Base-by-base conservation (phyloP, 2,113 vertebrate genomes). In the Pyrgilauda ruficollis region DNA sequence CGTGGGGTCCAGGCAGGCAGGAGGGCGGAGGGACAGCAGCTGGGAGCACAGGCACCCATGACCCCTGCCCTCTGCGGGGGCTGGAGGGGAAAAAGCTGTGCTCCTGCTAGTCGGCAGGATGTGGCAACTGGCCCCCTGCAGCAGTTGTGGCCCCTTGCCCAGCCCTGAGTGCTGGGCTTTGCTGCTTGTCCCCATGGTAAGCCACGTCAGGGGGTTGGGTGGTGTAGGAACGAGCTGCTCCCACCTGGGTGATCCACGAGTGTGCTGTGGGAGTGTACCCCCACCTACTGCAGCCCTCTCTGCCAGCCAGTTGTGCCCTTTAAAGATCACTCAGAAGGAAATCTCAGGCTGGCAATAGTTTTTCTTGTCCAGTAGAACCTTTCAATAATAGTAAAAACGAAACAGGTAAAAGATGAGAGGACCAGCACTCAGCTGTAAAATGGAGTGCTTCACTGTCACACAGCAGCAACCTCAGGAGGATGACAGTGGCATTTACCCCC, bases 1-100 rank as follows among this genome's bases (percentile, higher is more conserved):
- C 97, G 80, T 88, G 56, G 94, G 97, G 98, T 94, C 93, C 95
- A 94, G 91, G 96, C 70, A 11, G 95, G 95, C 96, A 93, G 96
- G 87, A 89, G 73, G 86, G 96, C 20, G 87, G 91, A 94, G 92
- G 96, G 97, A 95, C 94, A 90, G 97, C 98, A 98, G 97, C 97
- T 97, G 97, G 97, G 95, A 96, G 96, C 83, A 82, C 64, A 87
- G 95, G 88, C 35, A 52, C 97, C 93, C 31, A 8, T 97, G 98
- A 97, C 97, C 97, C 96, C 97, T 66, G 21, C 31, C 74, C 46
- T 18, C 4, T 13, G 63, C 8, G 23, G 93, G 96, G 97, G 91
- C 96, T 90, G 76, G 4, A 14, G 56, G 81, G 92, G 92, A 89
- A 93, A 94, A 96, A 94, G 91, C 86, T 8, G 22, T 9, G 10